A percentile compares a stretch with the other conserved stretches of the same genome.
These are phyloP conservation scores for Catostomus latipinnis DNA, from an alignment of 2,797 vertebrate genomes.

Conservation along the genomic window DNA sequence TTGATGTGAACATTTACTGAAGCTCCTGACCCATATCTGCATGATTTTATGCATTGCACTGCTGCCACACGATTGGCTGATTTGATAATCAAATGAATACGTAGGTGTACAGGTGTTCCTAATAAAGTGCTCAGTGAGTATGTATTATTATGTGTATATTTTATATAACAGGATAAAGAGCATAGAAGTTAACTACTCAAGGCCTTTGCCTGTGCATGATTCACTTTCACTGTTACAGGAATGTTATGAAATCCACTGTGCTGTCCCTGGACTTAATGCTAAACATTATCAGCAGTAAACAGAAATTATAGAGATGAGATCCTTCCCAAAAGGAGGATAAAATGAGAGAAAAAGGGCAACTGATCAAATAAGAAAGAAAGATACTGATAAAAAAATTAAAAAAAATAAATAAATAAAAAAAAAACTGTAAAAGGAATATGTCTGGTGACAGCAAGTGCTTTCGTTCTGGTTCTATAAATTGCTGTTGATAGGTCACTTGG, in stretches of 20 bases:
- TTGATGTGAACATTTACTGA: no score
- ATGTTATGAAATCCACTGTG: constrained; percentile 31
- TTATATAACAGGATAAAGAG: background rate
- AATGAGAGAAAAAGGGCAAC: background rate
- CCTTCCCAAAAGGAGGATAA: background rate
- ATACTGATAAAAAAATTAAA: background rate
- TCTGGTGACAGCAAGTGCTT: constrained; percentile 68
- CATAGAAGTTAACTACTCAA: constrained; percentile 3
- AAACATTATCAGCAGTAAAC: constrained; percentile 17
- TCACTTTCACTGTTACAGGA: constrained; percentile 12
- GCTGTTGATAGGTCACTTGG: constrained; percentile 76
- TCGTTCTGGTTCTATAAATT: constrained; percentile 80
- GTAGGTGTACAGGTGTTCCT: no score
- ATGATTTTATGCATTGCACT: no score
- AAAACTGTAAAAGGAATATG: constrained; percentile 56
- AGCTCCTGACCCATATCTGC: no score
- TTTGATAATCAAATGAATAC: no score
- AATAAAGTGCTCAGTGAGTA: no score
- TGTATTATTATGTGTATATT: no score
- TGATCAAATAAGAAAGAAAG: background rate
- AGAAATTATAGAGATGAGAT: constrained; percentile 1
- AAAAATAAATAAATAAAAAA: no score
- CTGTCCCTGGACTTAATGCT: background rate
- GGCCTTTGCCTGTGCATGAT: background rate
- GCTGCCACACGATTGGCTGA: no score